phyloP scores from a whole-genome alignment of 1,140 invertebrate species.

The Cherax destructor region DNA sequence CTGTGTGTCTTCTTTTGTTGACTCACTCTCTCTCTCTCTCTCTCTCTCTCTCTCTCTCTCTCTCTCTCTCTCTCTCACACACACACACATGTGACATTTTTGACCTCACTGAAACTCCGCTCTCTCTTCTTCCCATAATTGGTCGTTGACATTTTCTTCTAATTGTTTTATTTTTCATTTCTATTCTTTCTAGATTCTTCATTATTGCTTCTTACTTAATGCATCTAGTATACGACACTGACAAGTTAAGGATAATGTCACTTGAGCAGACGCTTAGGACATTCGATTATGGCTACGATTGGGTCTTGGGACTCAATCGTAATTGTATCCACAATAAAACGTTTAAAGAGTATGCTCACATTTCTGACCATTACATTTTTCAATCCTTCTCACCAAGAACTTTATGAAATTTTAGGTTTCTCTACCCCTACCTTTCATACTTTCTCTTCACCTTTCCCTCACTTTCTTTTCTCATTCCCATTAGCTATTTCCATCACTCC shows the following conservation, averaged over 20 bases:
- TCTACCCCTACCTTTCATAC: not conserved
- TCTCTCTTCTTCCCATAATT: no score
- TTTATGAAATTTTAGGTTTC: not conserved
- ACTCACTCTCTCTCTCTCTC: constrained; percentile 12
- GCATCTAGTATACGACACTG: no score
- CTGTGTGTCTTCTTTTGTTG: no score
- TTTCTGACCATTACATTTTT: no score
- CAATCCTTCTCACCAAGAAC: no score
- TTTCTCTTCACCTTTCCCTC: not conserved
- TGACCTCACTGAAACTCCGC: not conserved
- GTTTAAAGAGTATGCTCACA: no score
- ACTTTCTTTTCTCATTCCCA: not conserved
- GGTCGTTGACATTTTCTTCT: not conserved
- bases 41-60: constrained; percentile 29
- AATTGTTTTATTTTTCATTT: not conserved
- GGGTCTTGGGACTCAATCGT: no score
- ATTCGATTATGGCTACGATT: no score
- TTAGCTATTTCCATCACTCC: not conserved
- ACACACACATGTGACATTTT: not conserved
- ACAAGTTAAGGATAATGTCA: no score
- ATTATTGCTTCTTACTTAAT: not conserved
- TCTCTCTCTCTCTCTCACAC: constrained; percentile 4
- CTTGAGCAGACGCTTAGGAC: no score
- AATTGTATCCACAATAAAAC: no score
- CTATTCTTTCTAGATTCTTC: not conserved